These are phyloP conservation scores for Archilochus colubris DNA, from an alignment of 2,113 vertebrate genomes.

Conservation along the genomic window DNA sequence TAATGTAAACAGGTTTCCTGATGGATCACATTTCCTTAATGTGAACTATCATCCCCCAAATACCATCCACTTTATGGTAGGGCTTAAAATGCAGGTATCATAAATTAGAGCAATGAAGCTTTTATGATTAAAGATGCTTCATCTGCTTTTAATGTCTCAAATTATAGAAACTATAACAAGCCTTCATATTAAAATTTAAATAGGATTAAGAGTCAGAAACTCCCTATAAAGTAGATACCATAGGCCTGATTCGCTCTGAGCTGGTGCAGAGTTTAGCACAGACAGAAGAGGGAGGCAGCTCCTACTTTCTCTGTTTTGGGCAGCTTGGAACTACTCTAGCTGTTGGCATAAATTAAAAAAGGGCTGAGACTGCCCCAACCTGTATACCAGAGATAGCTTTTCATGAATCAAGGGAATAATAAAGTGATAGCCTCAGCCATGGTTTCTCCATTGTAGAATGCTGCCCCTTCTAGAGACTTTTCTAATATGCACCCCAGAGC, in stretches of 20 bases:
- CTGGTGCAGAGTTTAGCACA: neutral
- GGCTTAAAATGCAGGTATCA: constrained; percentile 54
- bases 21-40: constrained; percentile 64
- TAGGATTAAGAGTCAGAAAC: constrained; percentile 39
- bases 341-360: neutral
- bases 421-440: neutral
- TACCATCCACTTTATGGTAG: constrained; percentile 57
- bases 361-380: neutral
- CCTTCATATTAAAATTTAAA: constrained; percentile 68
- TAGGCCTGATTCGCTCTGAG: neutral
- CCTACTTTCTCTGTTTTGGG: neutral
- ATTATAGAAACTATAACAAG: constrained; percentile 68
- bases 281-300: neutral
- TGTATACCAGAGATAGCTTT: neutral
- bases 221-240: neutral
- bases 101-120: constrained; percentile 74
- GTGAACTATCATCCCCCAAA: constrained; percentile 66
- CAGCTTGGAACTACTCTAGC: neutral
- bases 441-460: neutral
- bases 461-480: neutral
- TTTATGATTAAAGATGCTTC: constrained; percentile 72
- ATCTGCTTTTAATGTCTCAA: constrained; percentile 68
- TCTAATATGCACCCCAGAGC: neutral
- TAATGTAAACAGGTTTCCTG: constrained; percentile 75
- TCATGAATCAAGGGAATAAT: neutral